Evolutionary conservation across 2,797 vertebrate genomes (phyloP), one percentile per base, ranked within the genome.

Genomic region (Salmo trutta): DNA sequence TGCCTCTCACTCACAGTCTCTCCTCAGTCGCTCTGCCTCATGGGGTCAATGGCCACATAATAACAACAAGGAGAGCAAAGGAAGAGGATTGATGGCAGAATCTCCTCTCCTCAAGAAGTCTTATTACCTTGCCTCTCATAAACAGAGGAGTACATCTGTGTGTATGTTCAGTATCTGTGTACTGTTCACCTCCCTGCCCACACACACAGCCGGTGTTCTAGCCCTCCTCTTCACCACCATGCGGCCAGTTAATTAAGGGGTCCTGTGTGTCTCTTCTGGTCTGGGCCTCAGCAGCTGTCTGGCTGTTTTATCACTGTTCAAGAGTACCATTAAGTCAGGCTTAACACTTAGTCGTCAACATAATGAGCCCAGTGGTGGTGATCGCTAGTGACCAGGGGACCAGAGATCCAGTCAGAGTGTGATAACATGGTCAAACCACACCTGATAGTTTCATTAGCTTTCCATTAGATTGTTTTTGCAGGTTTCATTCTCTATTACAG

Each of bases 361-460:
- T 87, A 86, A 91, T 91, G 82, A 90, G 89, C 81, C 77, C 81
- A 84, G 86, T 88, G 88, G 84, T 88, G 89, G 90, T 87, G 84
- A 68, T 76, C 77, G 79, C 74, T 12, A 12, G 10, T 47, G 41
- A 47, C 41, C 73, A 77, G 88, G 83, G 86, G 85, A 78, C 64
- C 65, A 73, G 84, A 88, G 51, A 89, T 89, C 78, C 82, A 81
- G 89, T 78, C 66, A 83, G 10, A 82, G 66, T 73, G 84, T 82
- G 74, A 84, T 78, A 85, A 81, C 71, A 73, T 15, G 79, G 84
- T 82, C 79, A 79, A 77, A 81, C 68, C 77, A 76, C 83, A 86
- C 85, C 88, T 89, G 90, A 69, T 41, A 8, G 33, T 41, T 21
- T 64, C 21, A 27, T 24, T 64, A 24, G 10, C 24, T 14, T 5